Percentiles rank a stretch among this genome's conserved stretches.
phyloP scores from a whole-genome alignment of 2,113 vertebrate species.

The Antechinus flavipes region DNA sequence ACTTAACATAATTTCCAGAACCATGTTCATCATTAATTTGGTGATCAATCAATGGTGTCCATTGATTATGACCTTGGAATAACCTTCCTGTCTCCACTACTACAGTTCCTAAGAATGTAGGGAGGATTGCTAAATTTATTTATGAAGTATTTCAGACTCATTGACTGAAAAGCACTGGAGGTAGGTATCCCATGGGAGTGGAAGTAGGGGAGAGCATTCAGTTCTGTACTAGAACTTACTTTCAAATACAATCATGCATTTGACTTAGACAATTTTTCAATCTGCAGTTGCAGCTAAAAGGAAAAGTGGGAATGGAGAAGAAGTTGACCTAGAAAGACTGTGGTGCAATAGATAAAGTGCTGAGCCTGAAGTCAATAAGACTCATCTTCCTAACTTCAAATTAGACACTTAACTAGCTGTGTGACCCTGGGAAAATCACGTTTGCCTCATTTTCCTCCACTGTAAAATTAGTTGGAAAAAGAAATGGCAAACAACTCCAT shows the following conservation, averaged over 20 bases:
- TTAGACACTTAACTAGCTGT: not conserved
- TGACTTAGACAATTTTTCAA: not conserved
- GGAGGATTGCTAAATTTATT: slow-evolving; percentile 19
- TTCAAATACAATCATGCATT: not conserved
- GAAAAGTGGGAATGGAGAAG: not conserved
- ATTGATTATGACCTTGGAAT: not conserved
- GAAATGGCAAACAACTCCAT: not conserved
- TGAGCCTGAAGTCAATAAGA: not conserved
- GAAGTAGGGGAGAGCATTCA: not conserved
- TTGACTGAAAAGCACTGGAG: slow-evolving; percentile 13
- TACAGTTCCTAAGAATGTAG: not conserved
- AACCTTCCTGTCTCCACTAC: not conserved
- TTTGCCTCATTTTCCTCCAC: not conserved
- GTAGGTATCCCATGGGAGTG: not conserved
- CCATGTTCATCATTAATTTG: not conserved
- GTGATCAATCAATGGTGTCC: not conserved
- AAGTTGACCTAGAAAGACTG: slow-evolving; percentile 36
- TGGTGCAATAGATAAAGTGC: not conserved
- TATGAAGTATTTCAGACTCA: not conserved
- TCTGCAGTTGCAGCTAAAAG: slow-evolving; percentile 4
- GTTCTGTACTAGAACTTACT: not conserved
- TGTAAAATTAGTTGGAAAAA: not conserved
- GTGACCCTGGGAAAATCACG: not conserved
- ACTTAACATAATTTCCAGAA: not conserved
- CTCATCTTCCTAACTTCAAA: not conserved